phyloP scores from a whole-genome alignment of 2,797 vertebrate genomes.

The Chelon auratus region DNA sequence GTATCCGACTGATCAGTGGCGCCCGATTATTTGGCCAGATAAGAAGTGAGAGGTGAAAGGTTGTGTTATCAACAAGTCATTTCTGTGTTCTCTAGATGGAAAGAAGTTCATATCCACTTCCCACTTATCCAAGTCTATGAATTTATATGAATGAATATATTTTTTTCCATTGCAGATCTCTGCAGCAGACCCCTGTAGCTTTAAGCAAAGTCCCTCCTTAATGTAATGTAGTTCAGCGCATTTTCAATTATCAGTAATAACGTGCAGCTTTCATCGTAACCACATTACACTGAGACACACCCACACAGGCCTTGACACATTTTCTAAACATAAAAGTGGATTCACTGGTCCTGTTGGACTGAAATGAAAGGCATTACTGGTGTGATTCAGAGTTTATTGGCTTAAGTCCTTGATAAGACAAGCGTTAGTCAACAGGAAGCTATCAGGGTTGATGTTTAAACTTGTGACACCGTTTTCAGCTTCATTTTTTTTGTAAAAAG shows the following conservation, averaged over 20 bases:
- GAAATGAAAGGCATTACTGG: constrained; percentile 7
- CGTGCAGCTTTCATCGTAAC: constrained; percentile 1
- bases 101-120: no score
- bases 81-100: no score
- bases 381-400: constrained; percentile 30
- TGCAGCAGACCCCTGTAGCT: not conserved
- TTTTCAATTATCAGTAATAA: not conserved
- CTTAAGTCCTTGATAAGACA: constrained; percentile 15
- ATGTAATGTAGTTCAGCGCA: not conserved
- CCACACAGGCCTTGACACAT: constrained; percentile 24
- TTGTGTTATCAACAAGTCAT: no score
- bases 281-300: constrained; percentile 3
- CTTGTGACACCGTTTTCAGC: constrained; percentile 3
- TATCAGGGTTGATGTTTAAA: constrained; percentile 11
- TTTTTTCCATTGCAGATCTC: no score
- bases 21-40: no score
- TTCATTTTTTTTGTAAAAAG: not conserved
- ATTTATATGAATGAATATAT: no score
- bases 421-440: not conserved
- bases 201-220: not conserved
- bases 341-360: constrained; percentile 1
- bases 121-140: no score
- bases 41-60: no score
- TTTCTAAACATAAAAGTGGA: not conserved
- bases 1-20: no score